Evolutionary conservation across 1,140 invertebrate genomes (phyloP), one percentile per base, ranked within the genome.

Genomic region (Heliconius melpomene): DNA sequence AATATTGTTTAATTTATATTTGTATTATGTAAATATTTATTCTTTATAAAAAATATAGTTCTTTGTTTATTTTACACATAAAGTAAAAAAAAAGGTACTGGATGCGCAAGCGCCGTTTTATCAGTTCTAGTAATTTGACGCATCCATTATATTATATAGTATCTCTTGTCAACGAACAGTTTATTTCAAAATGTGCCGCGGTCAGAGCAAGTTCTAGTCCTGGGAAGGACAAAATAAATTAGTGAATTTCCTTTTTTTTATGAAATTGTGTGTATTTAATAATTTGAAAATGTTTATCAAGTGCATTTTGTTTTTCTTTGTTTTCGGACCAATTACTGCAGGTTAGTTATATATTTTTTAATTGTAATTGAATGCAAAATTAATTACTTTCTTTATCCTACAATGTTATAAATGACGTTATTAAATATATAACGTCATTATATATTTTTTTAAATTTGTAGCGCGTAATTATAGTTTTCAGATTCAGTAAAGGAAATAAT

Each of bases 271-370:
- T 78, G 80, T 79, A 79, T 85, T 79, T 81, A 83, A 79, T 81
- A 81, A 79, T 84, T 75, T 29, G 1, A 26, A 85, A 79, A 90
- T 91, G 88, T 87, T 87, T 78, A 16, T 83, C 54, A 86, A 88
- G 80, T 86, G 85, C 82, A 75, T 92, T 75, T 77, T 88, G 66
- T 84, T 91, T 77, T 84, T 89, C 71, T 86, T 87, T 78, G 13
- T 88, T 80, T 72, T 88, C 26, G 85, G 83, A 86, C 85, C 83
- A 78, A 70, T 88, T 71, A 74, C 85, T 54, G 84, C 83, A 57
- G 50, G 87, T 90, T 77, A 84, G 13, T 81, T 77, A 18, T 66
- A 16, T 75, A 57, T 76, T 73, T 38, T 40, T 78, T 79, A 72
- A 29, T 70, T 6, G 23, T 73, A 74, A 32, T 18, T 20, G 1